Evolutionary conservation across 2,113 vertebrate genomes (phyloP).

Genomic region (Fukomys damarensis): DNA sequence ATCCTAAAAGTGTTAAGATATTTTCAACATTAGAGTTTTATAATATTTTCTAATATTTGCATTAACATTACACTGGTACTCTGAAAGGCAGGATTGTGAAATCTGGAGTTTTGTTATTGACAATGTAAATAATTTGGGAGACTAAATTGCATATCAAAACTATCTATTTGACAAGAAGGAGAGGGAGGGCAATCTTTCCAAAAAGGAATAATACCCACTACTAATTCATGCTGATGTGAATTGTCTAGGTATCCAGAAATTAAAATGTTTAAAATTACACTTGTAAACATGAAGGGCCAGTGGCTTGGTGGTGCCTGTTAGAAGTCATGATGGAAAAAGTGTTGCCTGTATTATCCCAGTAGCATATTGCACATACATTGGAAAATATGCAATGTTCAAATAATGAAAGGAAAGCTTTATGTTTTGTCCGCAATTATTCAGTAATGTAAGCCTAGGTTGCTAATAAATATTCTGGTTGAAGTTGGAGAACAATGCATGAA

Average conservation of each 20-base stretch:
- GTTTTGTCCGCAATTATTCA: conserved; percentile 2
- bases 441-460: not conserved
- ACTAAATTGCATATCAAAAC: not conserved
- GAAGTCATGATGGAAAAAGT: not conserved
- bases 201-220: not conserved
- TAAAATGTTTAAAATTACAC: not conserved
- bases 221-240: not conserved
- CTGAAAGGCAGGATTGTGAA: conserved; percentile 10
- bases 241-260: not conserved
- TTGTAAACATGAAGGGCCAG: conserved; percentile 1
- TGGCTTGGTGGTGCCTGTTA: not conserved
- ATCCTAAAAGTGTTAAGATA: not conserved
- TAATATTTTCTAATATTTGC: conserved; percentile 33
- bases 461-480: not conserved
- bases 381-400: not conserved
- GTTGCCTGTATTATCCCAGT: not conserved
- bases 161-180: not conserved
- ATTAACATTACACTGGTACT: not conserved
- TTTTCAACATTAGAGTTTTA: not conserved
- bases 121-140: not conserved
- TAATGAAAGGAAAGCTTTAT: not conserved
- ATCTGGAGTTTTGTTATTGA: not conserved
- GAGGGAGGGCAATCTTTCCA: not conserved
- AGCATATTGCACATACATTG: not conserved
- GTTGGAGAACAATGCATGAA: not conserved